A percentile compares a stretch with the other conserved stretches of the same genome.
phyloP scores from a whole-genome alignment of 2,797 vertebrate species.

The Emydoidea blandingii region DNA sequence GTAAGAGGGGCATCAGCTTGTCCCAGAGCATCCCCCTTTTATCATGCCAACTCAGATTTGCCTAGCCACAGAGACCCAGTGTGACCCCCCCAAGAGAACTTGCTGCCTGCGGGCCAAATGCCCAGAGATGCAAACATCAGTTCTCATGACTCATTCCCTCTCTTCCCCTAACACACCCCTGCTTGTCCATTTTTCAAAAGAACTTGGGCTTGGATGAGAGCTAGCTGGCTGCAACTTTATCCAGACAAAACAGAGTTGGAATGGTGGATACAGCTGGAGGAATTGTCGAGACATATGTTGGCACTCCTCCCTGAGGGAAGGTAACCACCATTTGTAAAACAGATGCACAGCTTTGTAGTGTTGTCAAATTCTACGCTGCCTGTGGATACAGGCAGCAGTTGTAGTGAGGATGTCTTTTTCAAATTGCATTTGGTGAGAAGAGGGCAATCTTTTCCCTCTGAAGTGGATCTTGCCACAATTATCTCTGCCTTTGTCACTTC shows the following conservation, averaged over 20 bases:
- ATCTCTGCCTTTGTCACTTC: background rate
- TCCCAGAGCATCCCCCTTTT: background rate
- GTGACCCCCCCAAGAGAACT: background rate
- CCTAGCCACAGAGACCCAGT: background rate
- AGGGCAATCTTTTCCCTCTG: background rate
- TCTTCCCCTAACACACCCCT: background rate
- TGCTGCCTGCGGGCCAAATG: background rate
- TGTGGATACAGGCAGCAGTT: rapidly evolving
- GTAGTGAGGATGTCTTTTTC: background rate
- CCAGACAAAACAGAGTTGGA: background rate
- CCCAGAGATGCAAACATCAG: background rate
- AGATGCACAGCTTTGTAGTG: background rate
- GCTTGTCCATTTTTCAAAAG: background rate
- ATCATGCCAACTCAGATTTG: background rate
- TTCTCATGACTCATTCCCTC: background rate
- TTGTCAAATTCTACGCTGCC: background rate
- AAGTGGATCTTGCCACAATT: background rate
- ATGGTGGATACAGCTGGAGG: background rate
- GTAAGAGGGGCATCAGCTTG: background rate
- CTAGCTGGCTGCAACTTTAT: background rate
- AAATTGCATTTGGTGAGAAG: background rate
- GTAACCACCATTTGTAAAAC: background rate
- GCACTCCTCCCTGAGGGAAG: background rate
- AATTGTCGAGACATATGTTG: background rate
- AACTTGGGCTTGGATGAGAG: background rate